phyloP scores from a whole-genome alignment of 2,113 vertebrate species.

The Pollimyrus isidori region DNA sequence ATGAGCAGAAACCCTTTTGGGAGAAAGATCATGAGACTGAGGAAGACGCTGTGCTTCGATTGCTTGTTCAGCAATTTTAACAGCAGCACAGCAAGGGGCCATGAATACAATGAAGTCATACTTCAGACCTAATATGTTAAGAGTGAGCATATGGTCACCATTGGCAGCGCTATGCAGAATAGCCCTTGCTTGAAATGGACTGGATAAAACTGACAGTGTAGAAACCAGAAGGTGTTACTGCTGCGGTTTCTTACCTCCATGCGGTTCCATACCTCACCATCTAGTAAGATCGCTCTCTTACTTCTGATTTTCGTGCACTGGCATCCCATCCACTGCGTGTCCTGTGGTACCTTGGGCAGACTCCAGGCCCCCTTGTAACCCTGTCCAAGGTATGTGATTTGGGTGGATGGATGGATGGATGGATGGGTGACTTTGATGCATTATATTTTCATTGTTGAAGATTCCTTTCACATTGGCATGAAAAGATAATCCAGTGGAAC shows the following conservation, averaged over 20 bases:
- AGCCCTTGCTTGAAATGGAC: neutral
- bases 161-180: neutral
- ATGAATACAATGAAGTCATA: neutral
- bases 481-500: neutral
- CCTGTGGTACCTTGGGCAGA: neutral
- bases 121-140: slow-evolving; percentile 3
- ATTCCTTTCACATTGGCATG: neutral
- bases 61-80: neutral
- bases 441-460: neutral
- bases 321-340: neutral
- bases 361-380: neutral
- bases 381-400: neutral
- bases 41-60: neutral
- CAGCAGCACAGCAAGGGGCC: neutral
- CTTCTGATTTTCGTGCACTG: neutral
- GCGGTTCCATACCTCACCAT: neutral
- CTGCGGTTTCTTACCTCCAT: neutral
- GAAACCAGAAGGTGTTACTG: neutral
- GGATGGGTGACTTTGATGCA: neutral
- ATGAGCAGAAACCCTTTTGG: neutral
- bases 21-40: neutral
- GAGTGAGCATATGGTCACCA: slow-evolving; percentile 1
- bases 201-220: neutral
- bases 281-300: neutral
- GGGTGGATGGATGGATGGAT: neutral